A percentile compares a stretch with the other conserved stretches of the same genome.
These are phyloP conservation scores for Balaenoptera acutorostrata DNA, from an alignment of 2,113 vertebrate genomes.

Conservation along the genomic window DNA sequence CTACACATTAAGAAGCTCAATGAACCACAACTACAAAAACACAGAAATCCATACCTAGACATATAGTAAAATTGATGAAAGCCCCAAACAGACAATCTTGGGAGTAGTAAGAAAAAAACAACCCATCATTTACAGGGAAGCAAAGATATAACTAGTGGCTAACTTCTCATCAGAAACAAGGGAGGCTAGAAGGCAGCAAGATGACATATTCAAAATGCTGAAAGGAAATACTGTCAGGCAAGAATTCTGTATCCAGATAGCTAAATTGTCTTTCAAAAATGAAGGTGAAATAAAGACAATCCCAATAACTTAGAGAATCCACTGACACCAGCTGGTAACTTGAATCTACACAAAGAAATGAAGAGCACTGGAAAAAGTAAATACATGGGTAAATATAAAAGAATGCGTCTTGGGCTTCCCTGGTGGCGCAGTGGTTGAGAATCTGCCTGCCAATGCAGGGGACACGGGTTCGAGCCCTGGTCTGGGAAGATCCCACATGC, in stretches of 20 bases:
- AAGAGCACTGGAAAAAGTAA: not conserved
- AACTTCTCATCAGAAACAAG: not conserved
- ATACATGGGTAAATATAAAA: not conserved
- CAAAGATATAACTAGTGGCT: not conserved
- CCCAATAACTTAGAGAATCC: not conserved
- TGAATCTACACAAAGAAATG: not conserved
- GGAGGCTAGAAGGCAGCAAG: not conserved
- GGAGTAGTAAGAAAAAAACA: not conserved
- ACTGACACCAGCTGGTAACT: not conserved
- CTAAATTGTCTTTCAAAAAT: not conserved
- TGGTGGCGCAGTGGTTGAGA: too few relatives aligned
- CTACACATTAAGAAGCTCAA: not conserved
- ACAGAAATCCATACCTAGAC: not conserved
- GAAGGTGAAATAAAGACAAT: not conserved
- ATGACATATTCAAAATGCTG: not conserved
- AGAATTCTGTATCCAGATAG: not conserved
- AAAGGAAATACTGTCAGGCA: not conserved
- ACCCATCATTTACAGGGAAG: not conserved
- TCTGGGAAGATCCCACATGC: too few relatives aligned
- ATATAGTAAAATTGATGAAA: not conserved
- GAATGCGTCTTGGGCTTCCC: too few relatives aligned
- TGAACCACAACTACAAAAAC: not conserved
- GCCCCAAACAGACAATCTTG: not conserved
- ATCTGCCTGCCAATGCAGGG: too few relatives aligned
- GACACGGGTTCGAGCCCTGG: too few relatives aligned